Base-by-base conservation (phyloP, 1,140 invertebrate species). In the Teleogryllus occipitalis region DNA sequence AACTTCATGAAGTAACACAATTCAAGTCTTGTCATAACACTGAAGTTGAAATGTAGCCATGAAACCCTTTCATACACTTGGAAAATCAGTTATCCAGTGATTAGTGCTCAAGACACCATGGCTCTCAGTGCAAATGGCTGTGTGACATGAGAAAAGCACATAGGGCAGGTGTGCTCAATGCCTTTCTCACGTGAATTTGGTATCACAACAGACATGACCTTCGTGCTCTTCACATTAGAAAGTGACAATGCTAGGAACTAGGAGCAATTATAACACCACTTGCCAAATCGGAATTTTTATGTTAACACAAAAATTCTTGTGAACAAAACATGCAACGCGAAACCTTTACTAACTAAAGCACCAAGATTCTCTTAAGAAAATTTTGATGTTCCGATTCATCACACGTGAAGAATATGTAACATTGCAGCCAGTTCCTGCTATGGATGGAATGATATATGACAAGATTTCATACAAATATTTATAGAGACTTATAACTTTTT, bases 401-500 rank as follows among this genome's bases (percentile, higher is more conserved):
- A 47, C 27, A 54, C 74, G 72, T 79, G 72, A 46, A 46, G 65
- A 22, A 78, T 21, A n/a, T 46, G 22, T 77, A 22, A 74, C 46
- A 48, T 79, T 79, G 54, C 47, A 49, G 14, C 75, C 46, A 74
- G 48, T 75, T 80, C 73, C 74, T 47, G 72, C 75, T 80, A 76
- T 82, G 81, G 81, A 82, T 82, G 81, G 81, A 82, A 82, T 82
- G 81, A 82, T 82, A 82, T 80, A 80, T 21, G 78, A 80, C 79
- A 76, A 80, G 76, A 81, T 82, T 76, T 82, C 54, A 76, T 73
- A 75, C 75, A 80, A 48, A n/a, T 79, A 77, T 80, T 74, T 46
- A 74, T 78, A 79, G 65, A 80, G 77, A 81, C 78, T 49, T 76
- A 27, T 75, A 76, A 49, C n/a, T 79, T 48, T 74, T 79, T 76